Evolutionary conservation across 2,797 vertebrate genomes (phyloP).

Genomic region (Schizothorax lantsangensis): DNA sequence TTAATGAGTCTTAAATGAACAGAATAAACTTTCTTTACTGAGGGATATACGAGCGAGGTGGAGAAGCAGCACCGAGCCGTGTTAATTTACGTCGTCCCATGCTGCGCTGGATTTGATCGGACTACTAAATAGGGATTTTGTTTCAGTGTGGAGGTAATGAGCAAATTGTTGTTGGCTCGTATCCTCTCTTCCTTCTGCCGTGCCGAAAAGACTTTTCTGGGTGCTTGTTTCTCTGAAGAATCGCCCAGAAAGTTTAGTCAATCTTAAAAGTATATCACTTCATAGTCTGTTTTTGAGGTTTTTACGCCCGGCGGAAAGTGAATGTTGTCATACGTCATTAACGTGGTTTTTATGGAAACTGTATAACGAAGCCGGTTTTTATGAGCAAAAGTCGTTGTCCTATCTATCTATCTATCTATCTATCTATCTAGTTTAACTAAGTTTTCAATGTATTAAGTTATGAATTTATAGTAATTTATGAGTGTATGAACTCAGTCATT

Average conservation of each 20-base stretch:
- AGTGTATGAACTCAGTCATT: not conserved
- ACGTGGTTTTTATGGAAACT: not conserved
- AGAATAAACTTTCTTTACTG: not conserved
- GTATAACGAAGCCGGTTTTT: not conserved
- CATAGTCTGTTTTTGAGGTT: not conserved
- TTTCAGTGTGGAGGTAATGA: conserved; percentile 74
- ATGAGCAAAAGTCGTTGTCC: not conserved
- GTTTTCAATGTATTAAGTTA: no score
- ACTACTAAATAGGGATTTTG: conserved; percentile 83
- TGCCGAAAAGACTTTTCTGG: conserved; percentile 25
- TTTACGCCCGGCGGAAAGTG: not conserved
- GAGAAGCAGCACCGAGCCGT: conserved; percentile 60
- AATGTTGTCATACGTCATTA: not conserved
- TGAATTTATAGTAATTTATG: not conserved
- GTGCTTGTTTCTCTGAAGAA: conserved; percentile 4
- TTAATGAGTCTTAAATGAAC: not conserved
- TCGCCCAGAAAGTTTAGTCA: not conserved
- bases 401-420: conserved; percentile 11
- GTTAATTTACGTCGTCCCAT: conserved; percentile 85
- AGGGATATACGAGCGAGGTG: not conserved
- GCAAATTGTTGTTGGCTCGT: conserved; percentile 60
- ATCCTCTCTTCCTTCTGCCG: conserved; percentile 50
- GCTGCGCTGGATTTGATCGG: conserved; percentile 77
- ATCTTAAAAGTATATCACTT: conserved; percentile 2
- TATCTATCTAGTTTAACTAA: not conserved